phyloP scores from a whole-genome alignment of 2,888 invertebrate genomes.

The Galerucella nymphaeae region DNA sequence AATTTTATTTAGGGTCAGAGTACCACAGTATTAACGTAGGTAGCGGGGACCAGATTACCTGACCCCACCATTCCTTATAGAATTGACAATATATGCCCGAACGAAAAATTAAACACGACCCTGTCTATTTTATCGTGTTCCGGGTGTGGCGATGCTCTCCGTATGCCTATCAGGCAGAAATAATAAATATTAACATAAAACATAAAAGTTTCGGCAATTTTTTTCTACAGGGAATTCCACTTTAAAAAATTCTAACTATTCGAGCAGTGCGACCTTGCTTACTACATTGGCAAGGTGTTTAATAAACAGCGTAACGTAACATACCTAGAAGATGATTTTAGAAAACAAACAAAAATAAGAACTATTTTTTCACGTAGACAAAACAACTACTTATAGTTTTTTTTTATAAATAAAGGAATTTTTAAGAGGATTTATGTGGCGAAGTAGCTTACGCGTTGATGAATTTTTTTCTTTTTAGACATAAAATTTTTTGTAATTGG shows the following conservation, averaged over 20 bases:
- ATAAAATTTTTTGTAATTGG: too few species aligned
- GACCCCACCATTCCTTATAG: too few species aligned
- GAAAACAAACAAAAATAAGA: constrained; percentile 4
- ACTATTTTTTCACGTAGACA: not conserved
- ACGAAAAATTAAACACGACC: not conserved
- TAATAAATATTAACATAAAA: constrained; percentile 38
- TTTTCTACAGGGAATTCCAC: constrained; percentile 36
- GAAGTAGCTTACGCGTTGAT: too few species aligned
- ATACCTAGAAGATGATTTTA: not conserved
- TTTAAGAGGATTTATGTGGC: too few species aligned
- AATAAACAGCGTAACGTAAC: constrained; percentile 3
- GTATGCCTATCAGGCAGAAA: constrained; percentile 34
- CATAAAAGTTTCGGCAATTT: constrained; percentile 37
- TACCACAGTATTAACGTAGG: too few species aligned
- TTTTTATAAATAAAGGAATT: too few species aligned
- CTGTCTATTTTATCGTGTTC: constrained; percentile 16
- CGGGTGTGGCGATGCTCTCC: constrained; percentile 34
- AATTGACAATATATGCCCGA: too few species aligned
- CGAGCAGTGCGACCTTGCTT: constrained; percentile 34
- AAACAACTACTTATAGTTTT: not conserved
- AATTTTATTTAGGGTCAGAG: too few species aligned
- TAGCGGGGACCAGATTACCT: too few species aligned
- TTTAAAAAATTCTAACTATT: constrained; percentile 38
- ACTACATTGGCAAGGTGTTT: not conserved
- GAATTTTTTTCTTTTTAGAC: too few species aligned